Base-by-base conservation (phyloP, 2,888 invertebrate genomes). In the Apotomis turbidana region DNA sequence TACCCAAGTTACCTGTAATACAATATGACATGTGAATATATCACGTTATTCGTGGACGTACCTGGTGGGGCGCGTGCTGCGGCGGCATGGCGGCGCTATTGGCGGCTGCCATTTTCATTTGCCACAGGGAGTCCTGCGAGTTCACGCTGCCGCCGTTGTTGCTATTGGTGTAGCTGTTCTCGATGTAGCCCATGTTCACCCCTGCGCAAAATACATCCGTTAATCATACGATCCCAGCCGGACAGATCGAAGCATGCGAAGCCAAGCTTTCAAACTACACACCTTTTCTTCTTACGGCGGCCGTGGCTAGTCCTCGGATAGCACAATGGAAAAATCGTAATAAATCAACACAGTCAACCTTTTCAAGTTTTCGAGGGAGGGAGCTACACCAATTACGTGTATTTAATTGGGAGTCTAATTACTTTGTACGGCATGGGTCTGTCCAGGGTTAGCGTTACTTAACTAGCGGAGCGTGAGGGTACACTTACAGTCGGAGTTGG, bases 111-210 rank as follows among this genome's bases (percentile, higher is more conserved):
- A 97, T 97, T 91, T 98, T 98, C 95, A 98, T 96, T 91, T 98
- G 98, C 98, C 98, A 98, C 82, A 98, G 91, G 54, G 98, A 98
- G 88, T 98, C 98, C 89, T 98, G 98, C 4, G 98, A 98, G 93
- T 98, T 98, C 72, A 98, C 98, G 81, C 98, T 98, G 78, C 98
- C 98, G n/a, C 98, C 98, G 88, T 98, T 97, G 93, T 98, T 98
- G 74, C 97, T 98, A 88, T 98, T 98, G 74, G 97, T 97, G 90
- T 98, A 98, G 88, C 97, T 97, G 90, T 97, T 97, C 87, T 98
- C 98, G 92, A 97, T 95, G 92, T 97, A 98, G 76, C 96, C 97
- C 96, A 97, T 97, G 90, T 97, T 97, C 76, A 96, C 96, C 95
- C 97, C 97, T 97, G 89, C 10, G 88, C 70, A 58, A 67, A 13